Evolutionary conservation across 2,888 invertebrate species (phyloP).

Genomic region (Acanthosepion esculentum): DNA sequence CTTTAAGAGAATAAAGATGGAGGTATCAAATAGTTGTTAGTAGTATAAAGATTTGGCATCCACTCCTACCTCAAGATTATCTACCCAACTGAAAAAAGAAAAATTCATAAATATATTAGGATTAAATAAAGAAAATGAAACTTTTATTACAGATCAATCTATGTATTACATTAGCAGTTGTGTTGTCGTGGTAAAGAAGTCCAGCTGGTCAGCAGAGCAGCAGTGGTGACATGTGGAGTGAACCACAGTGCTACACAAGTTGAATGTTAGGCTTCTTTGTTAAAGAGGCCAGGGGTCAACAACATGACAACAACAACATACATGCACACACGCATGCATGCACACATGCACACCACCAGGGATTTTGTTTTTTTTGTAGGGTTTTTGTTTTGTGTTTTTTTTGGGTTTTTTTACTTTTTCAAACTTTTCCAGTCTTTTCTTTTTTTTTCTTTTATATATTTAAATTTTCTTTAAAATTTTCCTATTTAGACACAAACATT

Average conservation of each 20-base stretch:
- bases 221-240: conserved; percentile 13
- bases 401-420: background rate
- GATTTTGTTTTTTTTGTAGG: background rate
- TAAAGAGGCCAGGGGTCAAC: background rate
- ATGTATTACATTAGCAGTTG: conserved; percentile 22
- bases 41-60: too few species aligned
- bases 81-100: background rate
- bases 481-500: conserved; percentile 7
- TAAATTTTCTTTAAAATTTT: conserved; percentile 6
- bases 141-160: conserved; percentile 33
- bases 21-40: too few species aligned
- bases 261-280: background rate
- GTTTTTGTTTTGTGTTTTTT: background rate
- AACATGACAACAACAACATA: background rate
- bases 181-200: background rate
- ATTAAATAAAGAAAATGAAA: conserved; percentile 23
- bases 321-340: background rate
- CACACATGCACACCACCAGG: background rate
- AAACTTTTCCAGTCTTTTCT: background rate
- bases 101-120: background rate
- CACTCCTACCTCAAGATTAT: too few species aligned
- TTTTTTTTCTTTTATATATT: background rate
- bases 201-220: background rate
- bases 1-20: too few species aligned
- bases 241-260: background rate